Conservation (phyloP, 2,113 vertebrate species). For the Oreamnos americanus region DNA sequence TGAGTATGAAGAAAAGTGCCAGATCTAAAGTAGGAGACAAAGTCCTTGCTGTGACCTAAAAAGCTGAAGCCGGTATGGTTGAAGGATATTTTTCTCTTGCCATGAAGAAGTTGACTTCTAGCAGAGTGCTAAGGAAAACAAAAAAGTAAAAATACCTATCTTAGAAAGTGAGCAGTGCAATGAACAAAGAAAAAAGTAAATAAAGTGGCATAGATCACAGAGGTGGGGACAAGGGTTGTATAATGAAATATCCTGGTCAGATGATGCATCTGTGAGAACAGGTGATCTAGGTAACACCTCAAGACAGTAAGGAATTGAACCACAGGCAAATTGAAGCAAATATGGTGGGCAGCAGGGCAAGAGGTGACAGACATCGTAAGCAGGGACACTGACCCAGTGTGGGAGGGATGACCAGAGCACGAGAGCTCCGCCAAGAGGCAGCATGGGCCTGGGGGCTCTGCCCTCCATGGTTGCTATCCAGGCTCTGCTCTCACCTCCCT, state of each 20-base stretch:
- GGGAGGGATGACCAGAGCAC: accelerated
- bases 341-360: not conserved
- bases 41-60: not conserved
- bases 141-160: not conserved
- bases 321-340: not conserved
- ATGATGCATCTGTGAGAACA: not conserved
- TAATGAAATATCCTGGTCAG: not conserved
- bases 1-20: not conserved
- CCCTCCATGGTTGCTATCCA: accelerated
- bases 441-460: too few relatives aligned
- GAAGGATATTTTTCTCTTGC: not conserved
- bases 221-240: too few relatives aligned
- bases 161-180: not conserved
- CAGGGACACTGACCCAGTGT: accelerated
- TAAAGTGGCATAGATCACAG: not conserved
- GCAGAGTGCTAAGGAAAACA: not conserved
- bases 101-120: not conserved
- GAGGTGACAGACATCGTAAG: not conserved
- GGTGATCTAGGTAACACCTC: not conserved
- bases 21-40: not conserved
- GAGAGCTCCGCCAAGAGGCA: accelerated
- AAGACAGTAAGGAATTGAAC: not conserved
- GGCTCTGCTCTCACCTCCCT: accelerated
- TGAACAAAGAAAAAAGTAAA: not conserved
- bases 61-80: not conserved